A percentile compares a stretch with the other conserved stretches of the same genome.
Evolutionary conservation across 2,113 vertebrate genomes (phyloP).

Genomic region (Peromyscus californicus): DNA sequence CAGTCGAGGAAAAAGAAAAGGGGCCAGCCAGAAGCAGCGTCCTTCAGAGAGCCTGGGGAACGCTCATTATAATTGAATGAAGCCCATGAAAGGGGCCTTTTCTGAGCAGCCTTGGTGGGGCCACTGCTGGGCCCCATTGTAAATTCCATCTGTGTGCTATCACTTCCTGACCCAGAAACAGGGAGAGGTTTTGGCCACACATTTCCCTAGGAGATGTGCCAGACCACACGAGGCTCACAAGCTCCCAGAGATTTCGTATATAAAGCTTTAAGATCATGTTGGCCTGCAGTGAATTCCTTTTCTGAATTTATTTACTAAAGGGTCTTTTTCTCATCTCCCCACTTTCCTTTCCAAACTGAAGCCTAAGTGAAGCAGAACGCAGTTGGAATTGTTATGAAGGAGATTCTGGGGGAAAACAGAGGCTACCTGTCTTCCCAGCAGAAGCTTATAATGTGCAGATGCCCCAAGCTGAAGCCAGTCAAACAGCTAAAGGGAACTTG

Average conservation of each 20-base stretch:
- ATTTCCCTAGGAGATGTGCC: slow-evolving; percentile 22
- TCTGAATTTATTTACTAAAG: neutral
- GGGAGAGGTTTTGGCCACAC: slow-evolving; percentile 67
- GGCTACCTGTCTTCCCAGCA: neutral
- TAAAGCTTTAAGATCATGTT: slow-evolving; percentile 22
- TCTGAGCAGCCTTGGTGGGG: slow-evolving; percentile 57
- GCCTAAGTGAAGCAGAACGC: neutral
- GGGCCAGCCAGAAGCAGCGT: slow-evolving; percentile 79
- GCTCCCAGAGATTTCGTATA: slow-evolving; percentile 41
- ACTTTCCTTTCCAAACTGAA: slow-evolving; percentile 44
- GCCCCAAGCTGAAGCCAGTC: neutral
- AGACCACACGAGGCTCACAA: slow-evolving; percentile 15
- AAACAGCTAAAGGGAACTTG: neutral
- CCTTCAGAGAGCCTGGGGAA: slow-evolving; percentile 79
- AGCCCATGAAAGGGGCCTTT: slow-evolving; percentile 81
- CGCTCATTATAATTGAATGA: slow-evolving; percentile 81
- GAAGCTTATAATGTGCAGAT: neutral
- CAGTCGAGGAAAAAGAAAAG: slow-evolving; percentile 85
- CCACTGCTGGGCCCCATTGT: slow-evolving; percentile 75
- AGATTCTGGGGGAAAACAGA: neutral
- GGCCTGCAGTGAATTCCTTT: neutral
- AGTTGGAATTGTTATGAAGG: neutral
- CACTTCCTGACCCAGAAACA: slow-evolving; percentile 84
- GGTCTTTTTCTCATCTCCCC: neutral
- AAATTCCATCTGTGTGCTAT: slow-evolving; percentile 84